Percentiles rank a stretch among this genome's conserved stretches.
Evolutionary conservation across 2,888 invertebrate species (phyloP).

Genomic region (Encarsia formosa): DNA sequence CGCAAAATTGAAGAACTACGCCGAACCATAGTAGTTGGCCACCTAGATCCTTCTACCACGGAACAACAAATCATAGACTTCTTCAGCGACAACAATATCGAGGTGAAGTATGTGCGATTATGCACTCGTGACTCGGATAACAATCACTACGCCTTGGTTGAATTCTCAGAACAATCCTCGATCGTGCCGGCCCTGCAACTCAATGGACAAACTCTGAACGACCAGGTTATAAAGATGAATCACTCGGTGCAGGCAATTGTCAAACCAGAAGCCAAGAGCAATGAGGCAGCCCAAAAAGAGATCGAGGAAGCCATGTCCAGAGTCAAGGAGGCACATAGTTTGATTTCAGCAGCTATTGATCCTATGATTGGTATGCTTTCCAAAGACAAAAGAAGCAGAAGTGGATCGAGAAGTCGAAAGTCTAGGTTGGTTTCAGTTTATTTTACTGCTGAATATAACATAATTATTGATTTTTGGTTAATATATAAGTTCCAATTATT

Average conservation of each 20-base stretch:
- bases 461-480: neutral
- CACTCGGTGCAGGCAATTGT: constrained; percentile 90
- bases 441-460: neutral
- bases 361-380: constrained; percentile 83
- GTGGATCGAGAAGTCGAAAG: constrained; percentile 52
- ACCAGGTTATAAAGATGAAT: constrained; percentile 69
- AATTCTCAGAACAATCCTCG: constrained; percentile 88
- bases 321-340: constrained; percentile 91
- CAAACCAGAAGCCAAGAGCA: constrained; percentile 91
- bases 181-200: constrained; percentile 81
- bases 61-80: constrained; percentile 85
- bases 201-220: constrained; percentile 75
- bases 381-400: constrained; percentile 72
- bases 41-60: constrained; percentile 63
- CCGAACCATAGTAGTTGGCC: constrained; percentile 83
- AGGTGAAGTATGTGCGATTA: constrained; percentile 91
- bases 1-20: constrained; percentile 93
- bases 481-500: neutral
- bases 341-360: constrained; percentile 91
- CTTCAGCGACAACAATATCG: constrained; percentile 75
- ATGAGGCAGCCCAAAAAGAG: constrained; percentile 91
- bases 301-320: constrained; percentile 97
- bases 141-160: constrained; percentile 79
- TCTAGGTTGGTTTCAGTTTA: constrained; percentile 35
- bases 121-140: constrained; percentile 79